phyloP scores from a whole-genome alignment of 2,888 invertebrate species.

The Megalurothrips usitatus region DNA sequence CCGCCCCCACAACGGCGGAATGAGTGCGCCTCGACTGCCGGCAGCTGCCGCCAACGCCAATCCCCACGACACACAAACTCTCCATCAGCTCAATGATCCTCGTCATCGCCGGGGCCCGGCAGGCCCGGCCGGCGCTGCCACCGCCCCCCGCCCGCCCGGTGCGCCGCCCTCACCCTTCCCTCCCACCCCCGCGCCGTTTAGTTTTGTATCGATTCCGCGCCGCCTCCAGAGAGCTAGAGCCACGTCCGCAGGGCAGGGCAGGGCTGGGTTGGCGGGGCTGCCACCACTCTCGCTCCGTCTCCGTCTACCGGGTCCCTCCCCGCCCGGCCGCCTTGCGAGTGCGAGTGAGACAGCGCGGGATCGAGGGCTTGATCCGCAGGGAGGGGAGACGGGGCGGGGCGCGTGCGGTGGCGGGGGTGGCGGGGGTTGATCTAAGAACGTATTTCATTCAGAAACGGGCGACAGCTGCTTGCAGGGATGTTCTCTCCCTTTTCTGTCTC shows the following conservation, averaged over 20 bases:
- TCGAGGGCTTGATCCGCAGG: neutral
- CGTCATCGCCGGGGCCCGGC: neutral
- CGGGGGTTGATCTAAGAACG: too few species aligned
- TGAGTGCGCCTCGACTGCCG: too few species aligned
- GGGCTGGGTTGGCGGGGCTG: neutral
- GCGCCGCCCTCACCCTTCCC: neutral
- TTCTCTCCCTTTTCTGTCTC: too few species aligned
- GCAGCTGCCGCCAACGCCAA: neutral
- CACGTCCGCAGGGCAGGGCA: too few species aligned
- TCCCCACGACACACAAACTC: conserved; percentile 1
- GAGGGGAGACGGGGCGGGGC: neutral
- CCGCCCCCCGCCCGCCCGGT: neutral
- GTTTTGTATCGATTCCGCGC: conserved; percentile 22
- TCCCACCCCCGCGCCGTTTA: neutral
- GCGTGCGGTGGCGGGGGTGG: neutral
- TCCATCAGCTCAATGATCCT: conserved; percentile 18
- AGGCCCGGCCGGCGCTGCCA: neutral
- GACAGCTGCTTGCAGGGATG: too few species aligned
- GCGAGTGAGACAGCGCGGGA: neutral
- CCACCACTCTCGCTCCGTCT: neutral
- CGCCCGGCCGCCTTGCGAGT: neutral
- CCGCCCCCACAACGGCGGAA: neutral
- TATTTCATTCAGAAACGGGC: too few species aligned
- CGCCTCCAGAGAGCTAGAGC: neutral
- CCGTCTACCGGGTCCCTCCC: neutral